A percentile compares a stretch with the other conserved stretches of the same genome.
Evolutionary conservation across 2,113 vertebrate genomes (phyloP).

Genomic region (Brachionichthys hirsutus): DNA sequence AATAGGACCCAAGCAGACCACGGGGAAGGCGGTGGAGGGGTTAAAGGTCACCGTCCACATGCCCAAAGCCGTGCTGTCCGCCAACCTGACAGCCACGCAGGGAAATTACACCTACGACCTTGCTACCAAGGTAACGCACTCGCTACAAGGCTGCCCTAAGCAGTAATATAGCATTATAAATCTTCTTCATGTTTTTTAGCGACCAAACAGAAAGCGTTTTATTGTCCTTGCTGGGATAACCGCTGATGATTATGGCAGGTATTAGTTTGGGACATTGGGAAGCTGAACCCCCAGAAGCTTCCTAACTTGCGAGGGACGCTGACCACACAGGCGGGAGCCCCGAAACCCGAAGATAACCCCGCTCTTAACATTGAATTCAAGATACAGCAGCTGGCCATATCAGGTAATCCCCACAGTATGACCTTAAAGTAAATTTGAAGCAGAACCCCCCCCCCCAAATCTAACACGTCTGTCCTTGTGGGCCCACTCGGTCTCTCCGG

Average conservation of each 20-base stretch:
- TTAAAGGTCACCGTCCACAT: constrained; percentile 90
- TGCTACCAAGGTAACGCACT: constrained; percentile 86
- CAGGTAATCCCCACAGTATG: constrained; percentile 75
- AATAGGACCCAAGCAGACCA: constrained; percentile 95
- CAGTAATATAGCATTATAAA: not conserved
- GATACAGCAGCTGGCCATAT: constrained; percentile 96
- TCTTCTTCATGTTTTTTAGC: not conserved
- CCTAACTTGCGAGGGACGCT: constrained; percentile 90
- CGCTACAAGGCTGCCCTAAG: not conserved
- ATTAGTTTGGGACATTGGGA: constrained; percentile 93
- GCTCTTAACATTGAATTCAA: constrained; percentile 92
- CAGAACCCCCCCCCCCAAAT: too few relatives aligned
- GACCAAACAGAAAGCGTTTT: not conserved
- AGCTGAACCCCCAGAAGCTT: constrained; percentile 92
- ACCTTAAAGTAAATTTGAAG: not conserved
- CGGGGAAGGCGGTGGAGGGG: constrained; percentile 93
- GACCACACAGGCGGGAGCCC: constrained; percentile 87
- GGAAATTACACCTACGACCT: constrained; percentile 91
- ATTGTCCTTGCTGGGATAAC: not conserved
- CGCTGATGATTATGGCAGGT: constrained; percentile 72
- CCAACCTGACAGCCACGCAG: constrained; percentile 89
- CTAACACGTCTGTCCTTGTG: not conserved
- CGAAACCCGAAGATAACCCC: constrained; percentile 95
- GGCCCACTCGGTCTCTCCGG: not conserved
- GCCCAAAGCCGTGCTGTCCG: constrained; percentile 91